Base-by-base conservation (phyloP, 1,140 invertebrate genomes). In the Schlechtendalia chinensis region DNA sequence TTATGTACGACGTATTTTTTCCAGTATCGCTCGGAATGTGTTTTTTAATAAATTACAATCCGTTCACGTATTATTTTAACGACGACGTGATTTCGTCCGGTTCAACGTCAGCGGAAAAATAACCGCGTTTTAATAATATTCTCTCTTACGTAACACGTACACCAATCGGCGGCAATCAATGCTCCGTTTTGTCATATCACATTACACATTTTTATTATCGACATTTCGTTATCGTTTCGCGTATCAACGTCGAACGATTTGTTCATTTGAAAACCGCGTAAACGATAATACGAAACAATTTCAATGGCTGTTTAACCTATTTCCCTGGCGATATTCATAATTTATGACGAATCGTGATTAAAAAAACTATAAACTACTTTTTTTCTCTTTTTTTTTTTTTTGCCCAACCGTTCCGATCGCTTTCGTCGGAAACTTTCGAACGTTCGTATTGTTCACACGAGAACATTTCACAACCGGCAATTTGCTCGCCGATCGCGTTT, bases 1-100 rank as follows among this genome's bases (percentile, higher is more conserved):
- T 69, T 69, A 67, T n/a, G n/a, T 67, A 16, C 6, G 45, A 69
- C 50, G 39, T 69, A 69, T 69, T 50, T 65, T 61, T 61, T 29
- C 45, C 45, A 50, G 8, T 50, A 50, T 27, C 10, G 45, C 22
- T 27, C n/a, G 45, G 39, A 50, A 69, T 50, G 67, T 17, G 16
- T 69, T 69, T 69, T 50, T 69, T 69, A 69, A 69, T 69, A 69
- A 69, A 69, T 69, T 50, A 69, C 22, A 50, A 50, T 50, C 22
- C 2, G 47, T 69, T 69, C 45, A 27, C 0, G 11, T 50, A 11
- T 69, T 10, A 12, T 50, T 69, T 50, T 24, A n/a, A n/a, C 24
- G 45, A 67, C 39, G n/a, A 45, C 39, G 39, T 45, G n/a, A 12
- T 24, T n/a, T 16, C 39, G 22, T n/a, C 32, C 19, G 1, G 39